These are phyloP conservation scores for Timandra comae DNA, from an alignment of 2,888 invertebrate species.

Conservation along the genomic window DNA sequence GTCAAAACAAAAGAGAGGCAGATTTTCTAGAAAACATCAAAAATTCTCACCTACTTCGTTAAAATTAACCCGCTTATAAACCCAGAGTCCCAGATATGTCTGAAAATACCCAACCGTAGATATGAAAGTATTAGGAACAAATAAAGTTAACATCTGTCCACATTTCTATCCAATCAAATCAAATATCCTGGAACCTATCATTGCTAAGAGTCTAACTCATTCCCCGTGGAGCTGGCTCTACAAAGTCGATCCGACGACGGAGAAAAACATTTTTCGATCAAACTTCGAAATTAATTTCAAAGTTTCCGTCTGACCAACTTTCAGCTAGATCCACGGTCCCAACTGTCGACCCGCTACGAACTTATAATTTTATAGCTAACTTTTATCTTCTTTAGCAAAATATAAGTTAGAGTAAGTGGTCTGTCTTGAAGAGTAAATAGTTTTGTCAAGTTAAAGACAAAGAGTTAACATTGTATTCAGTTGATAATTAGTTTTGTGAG, in stretches of 20 bases:
- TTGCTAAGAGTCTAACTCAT: constrained; percentile 10
- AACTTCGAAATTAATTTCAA: constrained; percentile 68
- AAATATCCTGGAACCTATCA: constrained; percentile 8
- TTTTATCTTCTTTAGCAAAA: constrained; percentile 18
- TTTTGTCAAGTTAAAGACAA: not conserved
- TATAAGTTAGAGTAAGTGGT: not conserved
- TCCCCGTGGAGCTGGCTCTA: constrained; percentile 18
- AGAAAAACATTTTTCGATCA: constrained; percentile 63
- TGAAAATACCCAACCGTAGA: too few species aligned
- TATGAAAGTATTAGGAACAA: too few species aligned
- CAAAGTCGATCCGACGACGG: constrained; percentile 36
- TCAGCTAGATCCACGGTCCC: constrained; percentile 32
- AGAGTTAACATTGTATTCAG: constrained; percentile 2
- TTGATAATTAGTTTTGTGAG: constrained; percentile 4
- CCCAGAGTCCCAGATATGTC: too few species aligned
- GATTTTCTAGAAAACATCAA: too few species aligned
- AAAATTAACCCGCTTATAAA: too few species aligned
- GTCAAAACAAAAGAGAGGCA: too few species aligned
- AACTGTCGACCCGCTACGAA: constrained; percentile 38
- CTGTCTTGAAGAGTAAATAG: not conserved
- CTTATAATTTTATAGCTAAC: constrained; percentile 48
- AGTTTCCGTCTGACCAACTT: constrained; percentile 52
- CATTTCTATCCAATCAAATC: constrained; percentile 11
- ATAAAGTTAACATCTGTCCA: not conserved
- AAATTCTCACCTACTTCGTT: too few species aligned